These are phyloP conservation scores for Lagodon rhomboides DNA, from an alignment of 2,797 vertebrate genomes.

Conservation along the genomic window DNA sequence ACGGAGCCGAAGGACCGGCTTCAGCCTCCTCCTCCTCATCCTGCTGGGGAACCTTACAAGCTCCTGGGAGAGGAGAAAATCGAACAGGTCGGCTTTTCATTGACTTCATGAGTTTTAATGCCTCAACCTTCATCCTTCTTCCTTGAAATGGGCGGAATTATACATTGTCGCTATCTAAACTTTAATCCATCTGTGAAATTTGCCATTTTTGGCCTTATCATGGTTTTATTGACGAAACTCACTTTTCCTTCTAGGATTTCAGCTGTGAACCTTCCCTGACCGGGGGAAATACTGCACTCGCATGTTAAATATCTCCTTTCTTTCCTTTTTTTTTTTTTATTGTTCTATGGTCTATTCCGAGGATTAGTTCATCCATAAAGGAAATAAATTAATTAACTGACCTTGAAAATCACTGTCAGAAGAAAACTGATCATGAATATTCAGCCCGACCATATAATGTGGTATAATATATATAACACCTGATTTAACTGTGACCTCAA, in stretches of 20 bases:
- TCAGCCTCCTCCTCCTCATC: conserved; percentile 55
- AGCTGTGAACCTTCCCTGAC: background rate
- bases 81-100: background rate
- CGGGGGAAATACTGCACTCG: background rate
- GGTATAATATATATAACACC: too few relatives aligned
- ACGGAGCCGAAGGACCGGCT: conserved; percentile 8
- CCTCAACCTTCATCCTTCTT: background rate
- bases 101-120: background rate
- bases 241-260: background rate
- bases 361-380: too few relatives aligned
- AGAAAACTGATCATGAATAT: too few relatives aligned
- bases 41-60: conserved; percentile 54
- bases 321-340: too few relatives aligned
- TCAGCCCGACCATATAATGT: too few relatives aligned
- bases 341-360: too few relatives aligned
- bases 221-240: too few relatives aligned
- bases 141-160: background rate
- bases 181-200: background rate
- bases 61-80: conserved; percentile 75
- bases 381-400: too few relatives aligned
- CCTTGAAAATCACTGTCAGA: too few relatives aligned
- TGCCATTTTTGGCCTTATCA: too few relatives aligned
- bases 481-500: too few relatives aligned
- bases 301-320: background rate
- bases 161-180: background rate